Base-by-base conservation (phyloP, 2,797 vertebrate species). In the Heterohyrax brucei region DNA sequence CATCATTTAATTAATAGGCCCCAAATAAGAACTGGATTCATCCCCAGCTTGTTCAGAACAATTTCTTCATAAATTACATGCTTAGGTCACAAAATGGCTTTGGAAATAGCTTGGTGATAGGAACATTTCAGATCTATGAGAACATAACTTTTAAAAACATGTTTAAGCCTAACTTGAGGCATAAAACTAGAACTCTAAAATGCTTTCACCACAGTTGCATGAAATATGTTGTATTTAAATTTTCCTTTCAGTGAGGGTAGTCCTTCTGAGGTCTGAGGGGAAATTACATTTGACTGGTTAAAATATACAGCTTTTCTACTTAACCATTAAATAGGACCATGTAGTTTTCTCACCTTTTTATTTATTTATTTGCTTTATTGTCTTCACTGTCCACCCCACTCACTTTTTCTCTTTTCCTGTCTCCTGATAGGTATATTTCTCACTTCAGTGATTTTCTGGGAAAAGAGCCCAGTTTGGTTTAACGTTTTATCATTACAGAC, bases 381-480 rank as follows among this genome's bases (percentile, higher is more conserved):
- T 90, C 39, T 90, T 77, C 39, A 39, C 24, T 46, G 68, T 73
- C 64, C 18, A 56, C n/a, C 10, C 66, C 30, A 1, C 24, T 62
- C 59, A 89, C 22, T 81, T 4, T 70, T 39, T 88, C 50, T 56
- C 7, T 59, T 64, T 86, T 87, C 26, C 1, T 88, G 10, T 88
- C 30, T 94, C 33, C 46, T 87, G 62, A 81, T 48, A 78, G 12
- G 61, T 50, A 39, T 92, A 81, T 82, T 96, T 95, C 61, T 87
- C 87, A 81, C 89, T 95, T 95, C 59, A 75, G 73, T 61, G 81
- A 83, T 82, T 95, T 96, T 96, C 95, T 94, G 80, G 97, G 96
- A 93, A 93, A 95, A 91, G 30, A 94, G 91, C 86, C 86, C 86
- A 94, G 73, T 87, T 79, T 82, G 50, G 50, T 90, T 91, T 95